phyloP scores from a whole-genome alignment of 2,888 invertebrate species.

The Arenicola marina region DNA sequence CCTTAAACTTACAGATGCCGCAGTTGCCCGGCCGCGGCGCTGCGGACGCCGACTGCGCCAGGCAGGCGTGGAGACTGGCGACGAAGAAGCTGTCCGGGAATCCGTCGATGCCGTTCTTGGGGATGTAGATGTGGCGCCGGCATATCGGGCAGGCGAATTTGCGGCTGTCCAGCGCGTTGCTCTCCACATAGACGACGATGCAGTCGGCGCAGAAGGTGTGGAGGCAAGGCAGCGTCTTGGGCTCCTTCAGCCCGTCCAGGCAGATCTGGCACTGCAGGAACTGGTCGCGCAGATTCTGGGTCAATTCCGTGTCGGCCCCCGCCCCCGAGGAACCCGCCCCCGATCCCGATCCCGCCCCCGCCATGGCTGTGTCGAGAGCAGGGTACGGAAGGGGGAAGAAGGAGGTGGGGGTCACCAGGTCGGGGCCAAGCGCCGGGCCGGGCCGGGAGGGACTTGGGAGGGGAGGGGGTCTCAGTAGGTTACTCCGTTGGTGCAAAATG shows the following conservation, averaged over 20 bases:
- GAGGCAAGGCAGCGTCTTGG: constrained; percentile 36
- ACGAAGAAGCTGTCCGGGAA: constrained; percentile 37
- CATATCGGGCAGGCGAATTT: constrained; percentile 37
- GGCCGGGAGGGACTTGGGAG: too few relatives aligned
- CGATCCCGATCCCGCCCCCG: too few relatives aligned
- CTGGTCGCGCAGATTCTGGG: constrained; percentile 31
- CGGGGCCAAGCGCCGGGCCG: too few relatives aligned
- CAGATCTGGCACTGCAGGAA: constrained; percentile 37
- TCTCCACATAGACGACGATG: constrained; percentile 23
- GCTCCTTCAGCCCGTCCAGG: constrained; percentile 29
- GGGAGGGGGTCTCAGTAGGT: too few relatives aligned
- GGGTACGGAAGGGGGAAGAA: too few relatives aligned
- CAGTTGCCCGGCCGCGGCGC: constrained; percentile 15
- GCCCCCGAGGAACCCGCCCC: too few relatives aligned
- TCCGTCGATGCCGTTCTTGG: constrained; percentile 28
- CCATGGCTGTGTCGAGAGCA: too few relatives aligned
- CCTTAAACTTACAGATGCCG: constrained; percentile 34
- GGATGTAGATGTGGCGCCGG: constrained; percentile 31
- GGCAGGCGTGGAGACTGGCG: constrained; percentile 23
- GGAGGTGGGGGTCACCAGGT: too few relatives aligned
- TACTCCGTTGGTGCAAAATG: too few relatives aligned
- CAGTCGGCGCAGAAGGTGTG: constrained; percentile 37
- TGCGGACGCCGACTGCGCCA: neutral
- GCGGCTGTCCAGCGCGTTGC: constrained; percentile 30
- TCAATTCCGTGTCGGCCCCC: neutral